Percentiles rank a stretch among this genome's conserved stretches.
These are phyloP conservation scores for Adelognathus sp. DNA, from an alignment of 2,888 invertebrate genomes.

Conservation along the genomic window DNA sequence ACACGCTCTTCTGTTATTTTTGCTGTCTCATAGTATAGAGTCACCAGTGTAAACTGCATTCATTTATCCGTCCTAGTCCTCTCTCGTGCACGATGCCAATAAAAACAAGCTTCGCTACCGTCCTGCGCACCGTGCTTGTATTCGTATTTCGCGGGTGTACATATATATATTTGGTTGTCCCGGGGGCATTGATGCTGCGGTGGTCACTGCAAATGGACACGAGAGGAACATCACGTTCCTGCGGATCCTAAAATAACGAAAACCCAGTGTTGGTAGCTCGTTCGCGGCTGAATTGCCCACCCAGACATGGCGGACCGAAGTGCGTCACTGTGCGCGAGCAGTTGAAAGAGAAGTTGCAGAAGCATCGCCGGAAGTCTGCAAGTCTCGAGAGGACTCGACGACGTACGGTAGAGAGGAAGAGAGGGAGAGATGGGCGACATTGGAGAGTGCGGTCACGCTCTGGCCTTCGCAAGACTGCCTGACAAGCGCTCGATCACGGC, in stretches of 20 bases:
- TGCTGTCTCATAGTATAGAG: constrained; percentile 38
- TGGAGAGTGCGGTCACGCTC: constrained; percentile 69
- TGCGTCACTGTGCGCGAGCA: constrained; percentile 35
- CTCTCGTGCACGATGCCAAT: constrained; percentile 56
- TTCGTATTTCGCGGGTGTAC: constrained; percentile 12
- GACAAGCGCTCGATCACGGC: constrained; percentile 75
- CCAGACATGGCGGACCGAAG: constrained; percentile 40
- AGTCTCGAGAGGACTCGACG: constrained; percentile 49
- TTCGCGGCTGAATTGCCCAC: constrained; percentile 37
- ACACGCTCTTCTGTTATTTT: constrained; percentile 67
- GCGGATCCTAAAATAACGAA: constrained; percentile 73
- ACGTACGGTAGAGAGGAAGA: no score
- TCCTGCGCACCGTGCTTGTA: constrained; percentile 20
- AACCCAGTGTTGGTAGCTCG: constrained; percentile 43
- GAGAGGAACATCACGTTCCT: constrained; percentile 60
- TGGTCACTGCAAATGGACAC: constrained; percentile 2
- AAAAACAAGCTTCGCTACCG: constrained; percentile 71
- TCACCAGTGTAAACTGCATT: constrained; percentile 30
- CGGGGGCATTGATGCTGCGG: constrained; percentile 14
- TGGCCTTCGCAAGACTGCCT: constrained; percentile 64
- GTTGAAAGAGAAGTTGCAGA: not conserved
- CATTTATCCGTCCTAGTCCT: constrained; percentile 65
- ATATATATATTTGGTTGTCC: constrained; percentile 56
- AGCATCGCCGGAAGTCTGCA: constrained; percentile 45
- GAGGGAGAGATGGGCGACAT: constrained; percentile 56